Evolutionary conservation across 2,113 vertebrate genomes (phyloP), one percentile per base, ranked within the genome.

Genomic region (Psilopsiagon aymara): DNA sequence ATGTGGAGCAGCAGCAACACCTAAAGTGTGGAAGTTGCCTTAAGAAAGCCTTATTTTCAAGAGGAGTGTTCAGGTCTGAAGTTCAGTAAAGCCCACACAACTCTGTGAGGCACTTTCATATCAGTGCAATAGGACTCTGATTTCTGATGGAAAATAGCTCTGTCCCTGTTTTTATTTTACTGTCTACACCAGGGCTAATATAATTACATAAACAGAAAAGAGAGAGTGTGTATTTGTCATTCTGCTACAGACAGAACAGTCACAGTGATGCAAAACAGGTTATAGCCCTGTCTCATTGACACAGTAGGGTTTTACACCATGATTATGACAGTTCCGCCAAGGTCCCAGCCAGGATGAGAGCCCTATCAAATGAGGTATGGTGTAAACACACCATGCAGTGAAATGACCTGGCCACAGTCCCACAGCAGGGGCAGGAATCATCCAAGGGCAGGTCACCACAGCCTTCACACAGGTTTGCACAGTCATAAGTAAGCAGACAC

Each of bases 121-220:
- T 76, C 82, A 90, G 1, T 8, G 13, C 18, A 37, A 55, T 10
- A 13, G 11, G 37, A 75, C 3, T 63, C 28, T 0, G 0, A 28
- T 78, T 91, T 92, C 29, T 79, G 52, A 85, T 69, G 27, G 49
- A 85, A 86, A 90, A 76, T 5, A 55, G 49, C 37, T 82, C 5
- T 49, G 86, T 27, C 28, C 59, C 21, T 39, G 4, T 0, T 35
- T 44, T 44, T 31, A 41, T 64, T 52, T 79, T 3, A 10, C 5
- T 82, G 3, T 82, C 17, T 47, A 0, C 67, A 62, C 37, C 37
- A 86, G 19, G 76, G 10, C 14, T 69, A 82, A 90, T n/a, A 11
- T 37, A 73, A 82, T 82, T 55, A 64, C 24, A 49, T 1, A 39
- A n/a, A 82, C 1, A 2, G 21, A 71, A 81, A 90, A 78, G 13